These are phyloP conservation scores for Hippoglossus hippoglossus DNA, from an alignment of 2,797 vertebrate species.

Conservation along the genomic window DNA sequence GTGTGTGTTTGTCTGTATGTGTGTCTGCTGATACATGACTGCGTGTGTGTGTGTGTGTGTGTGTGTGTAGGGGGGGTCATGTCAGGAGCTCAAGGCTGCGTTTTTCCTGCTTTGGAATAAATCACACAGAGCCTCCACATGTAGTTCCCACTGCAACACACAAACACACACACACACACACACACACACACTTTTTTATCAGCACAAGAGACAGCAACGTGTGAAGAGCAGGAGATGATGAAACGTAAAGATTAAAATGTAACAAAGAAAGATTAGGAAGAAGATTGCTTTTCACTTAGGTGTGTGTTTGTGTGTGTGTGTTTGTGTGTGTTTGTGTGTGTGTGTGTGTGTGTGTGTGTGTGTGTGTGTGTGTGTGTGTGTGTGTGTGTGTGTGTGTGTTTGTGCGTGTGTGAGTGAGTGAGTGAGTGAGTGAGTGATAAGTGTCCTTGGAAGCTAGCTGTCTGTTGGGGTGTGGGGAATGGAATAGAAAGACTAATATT, in stretches of 20 bases:
- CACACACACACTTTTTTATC: constrained; percentile 17
- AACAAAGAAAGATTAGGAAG: not conserved
- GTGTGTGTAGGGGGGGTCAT: constrained; percentile 19
- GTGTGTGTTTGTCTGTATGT: not conserved
- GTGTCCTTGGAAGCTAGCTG: too few relatives aligned
- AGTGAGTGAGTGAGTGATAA: too few relatives aligned
- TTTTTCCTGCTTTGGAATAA: constrained; percentile 62
- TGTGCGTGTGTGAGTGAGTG: too few relatives aligned
- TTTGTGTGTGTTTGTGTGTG: too few relatives aligned
- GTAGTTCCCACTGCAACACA: constrained; percentile 34
- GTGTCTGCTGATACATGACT: not conserved
- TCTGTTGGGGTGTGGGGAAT: too few relatives aligned
- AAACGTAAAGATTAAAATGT: constrained; percentile 15
- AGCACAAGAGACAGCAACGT: not conserved
- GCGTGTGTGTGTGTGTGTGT: not conserved
- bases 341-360: too few relatives aligned
- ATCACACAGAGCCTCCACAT: constrained; percentile 50
- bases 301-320: too few relatives aligned
- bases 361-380: too few relatives aligned
- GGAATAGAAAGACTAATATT: constrained; percentile 43
- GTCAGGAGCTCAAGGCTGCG: constrained; percentile 74
- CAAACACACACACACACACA: constrained; percentile 24
- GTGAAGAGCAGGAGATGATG: constrained; percentile 7
- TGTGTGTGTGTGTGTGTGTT: too few relatives aligned
- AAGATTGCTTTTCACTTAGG: too few relatives aligned